Percentiles rank a stretch among this genome's conserved stretches.
phyloP scores from a whole-genome alignment of 2,113 vertebrate species.

The Cyprinus carpio region DNA sequence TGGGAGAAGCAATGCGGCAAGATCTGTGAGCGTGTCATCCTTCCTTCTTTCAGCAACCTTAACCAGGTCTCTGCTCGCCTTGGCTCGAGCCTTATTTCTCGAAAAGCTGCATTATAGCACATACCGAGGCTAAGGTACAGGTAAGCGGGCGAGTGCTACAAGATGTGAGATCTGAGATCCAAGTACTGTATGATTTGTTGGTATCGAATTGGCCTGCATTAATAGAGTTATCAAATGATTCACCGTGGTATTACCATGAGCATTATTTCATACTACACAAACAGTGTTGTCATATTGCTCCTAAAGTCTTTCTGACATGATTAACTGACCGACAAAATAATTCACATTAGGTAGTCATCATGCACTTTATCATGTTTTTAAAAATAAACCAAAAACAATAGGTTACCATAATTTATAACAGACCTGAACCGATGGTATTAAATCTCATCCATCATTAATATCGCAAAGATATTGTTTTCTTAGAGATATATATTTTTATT shows the following conservation, averaged over 20 bases:
- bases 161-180: background rate
- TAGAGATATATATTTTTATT: constrained; percentile 28
- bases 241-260: constrained; percentile 7
- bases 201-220: background rate
- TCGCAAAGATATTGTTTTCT: constrained; percentile 12
- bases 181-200: background rate
- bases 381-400: constrained; percentile 49
- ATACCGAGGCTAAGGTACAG: background rate
- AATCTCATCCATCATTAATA: constrained; percentile 27
- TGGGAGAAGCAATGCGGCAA: constrained; percentile 47
- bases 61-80: constrained; percentile 34
- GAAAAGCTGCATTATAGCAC: background rate
- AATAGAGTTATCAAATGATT: constrained; percentile 18
- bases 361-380: constrained; percentile 34
- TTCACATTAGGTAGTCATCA: constrained; percentile 43
- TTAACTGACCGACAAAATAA: constrained; percentile 46
- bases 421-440: constrained; percentile 18
- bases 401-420: constrained; percentile 43
- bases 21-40: constrained; percentile 52
- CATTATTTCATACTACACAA: constrained; percentile 43
- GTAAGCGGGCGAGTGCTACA: background rate
- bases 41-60: constrained; percentile 56
- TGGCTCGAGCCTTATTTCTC: background rate
- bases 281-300: constrained; percentile 34
- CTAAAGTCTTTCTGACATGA: constrained; percentile 39